These are phyloP conservation scores for Nasonia oneida DNA, from an alignment of 2,888 invertebrate genomes.

Conservation along the genomic window DNA sequence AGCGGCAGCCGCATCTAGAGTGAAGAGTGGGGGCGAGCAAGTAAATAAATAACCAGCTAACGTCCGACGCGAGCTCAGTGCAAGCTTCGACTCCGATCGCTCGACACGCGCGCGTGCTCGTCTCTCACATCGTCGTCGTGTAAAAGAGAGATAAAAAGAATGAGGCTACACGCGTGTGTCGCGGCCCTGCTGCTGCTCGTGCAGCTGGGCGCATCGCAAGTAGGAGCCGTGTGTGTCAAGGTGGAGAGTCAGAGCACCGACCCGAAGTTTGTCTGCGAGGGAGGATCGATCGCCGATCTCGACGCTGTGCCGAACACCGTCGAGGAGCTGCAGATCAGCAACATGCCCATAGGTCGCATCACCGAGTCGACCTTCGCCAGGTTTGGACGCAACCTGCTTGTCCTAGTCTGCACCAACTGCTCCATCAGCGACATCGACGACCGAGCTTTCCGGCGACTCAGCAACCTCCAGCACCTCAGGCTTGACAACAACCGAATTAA, in stretches of 20 bases:
- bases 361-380: slow-evolving; percentile 69
- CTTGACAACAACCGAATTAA: slow-evolving; percentile 72
- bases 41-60: slow-evolving; percentile 77
- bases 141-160: background rate
- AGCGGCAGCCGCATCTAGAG: background rate
- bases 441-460: slow-evolving; percentile 69
- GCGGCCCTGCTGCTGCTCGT: slow-evolving; percentile 9
- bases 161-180: slow-evolving; percentile 22
- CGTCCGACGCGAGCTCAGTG: slow-evolving; percentile 73
- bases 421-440: slow-evolving; percentile 72
- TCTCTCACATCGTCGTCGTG: background rate
- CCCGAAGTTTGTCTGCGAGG: slow-evolving; percentile 70
- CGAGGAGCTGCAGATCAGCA: slow-evolving; percentile 71
- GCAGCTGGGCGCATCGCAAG: background rate
- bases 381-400: slow-evolving; percentile 71
- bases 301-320: slow-evolving; percentile 66
- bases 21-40: slow-evolving; percentile 69
- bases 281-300: slow-evolving; percentile 71
- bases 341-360: slow-evolving; percentile 70
- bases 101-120: slow-evolving; percentile 41
- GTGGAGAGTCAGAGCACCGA: slow-evolving; percentile 51
- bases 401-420: slow-evolving; percentile 73
- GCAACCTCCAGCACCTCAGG: slow-evolving; percentile 73
- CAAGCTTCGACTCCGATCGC: slow-evolving; percentile 56
- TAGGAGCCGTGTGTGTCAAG: slow-evolving; percentile 64